These are phyloP conservation scores for Apostichopus leukothele DNA, from an alignment of 53 echinoderm and acorn worm species.

Conservation along the genomic window DNA sequence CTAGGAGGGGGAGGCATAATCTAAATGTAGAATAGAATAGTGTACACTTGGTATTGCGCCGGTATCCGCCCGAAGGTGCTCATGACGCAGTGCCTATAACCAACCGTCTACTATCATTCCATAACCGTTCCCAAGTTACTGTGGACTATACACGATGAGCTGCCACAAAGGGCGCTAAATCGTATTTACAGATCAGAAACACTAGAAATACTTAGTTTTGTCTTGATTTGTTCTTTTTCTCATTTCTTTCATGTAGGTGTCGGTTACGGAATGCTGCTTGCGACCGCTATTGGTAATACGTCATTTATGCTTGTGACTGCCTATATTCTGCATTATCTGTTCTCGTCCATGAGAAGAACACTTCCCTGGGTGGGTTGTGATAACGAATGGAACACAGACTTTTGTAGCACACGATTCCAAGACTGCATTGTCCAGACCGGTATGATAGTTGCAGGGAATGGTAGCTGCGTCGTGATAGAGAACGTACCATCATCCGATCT, in stretches of 20 bases:
- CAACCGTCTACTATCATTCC: too few species aligned
- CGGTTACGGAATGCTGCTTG: constrained; percentile 74
- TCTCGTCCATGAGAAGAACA: constrained; percentile 63
- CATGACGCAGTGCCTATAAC: too few species aligned
- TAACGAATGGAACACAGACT: constrained; percentile 57
- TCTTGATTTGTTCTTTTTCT: not conserved
- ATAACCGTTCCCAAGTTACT: too few species aligned
- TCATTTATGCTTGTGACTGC: constrained; percentile 76
- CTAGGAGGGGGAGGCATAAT: too few species aligned
- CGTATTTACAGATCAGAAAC: too few species aligned
- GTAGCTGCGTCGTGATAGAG: constrained; percentile 31
- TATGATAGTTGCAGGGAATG: constrained; percentile 55
- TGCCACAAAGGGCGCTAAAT: too few species aligned
- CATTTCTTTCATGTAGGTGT: constrained; percentile 52
- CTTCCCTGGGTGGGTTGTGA: constrained; percentile 72
- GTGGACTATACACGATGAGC: too few species aligned
- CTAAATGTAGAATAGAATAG: too few species aligned
- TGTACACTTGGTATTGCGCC: too few species aligned
- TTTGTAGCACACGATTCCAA: constrained; percentile 42
- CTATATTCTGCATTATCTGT: constrained; percentile 74
- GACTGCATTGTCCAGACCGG: constrained; percentile 48
- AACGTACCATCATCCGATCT: constrained; percentile 47
- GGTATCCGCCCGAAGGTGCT: too few species aligned
- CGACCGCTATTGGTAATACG: constrained; percentile 64
- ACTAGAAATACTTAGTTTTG: too few species aligned